Percentiles rank a stretch among this genome's conserved stretches.
phyloP scores from a whole-genome alignment of 1,140 invertebrate genomes.

The Heliothis virescens region DNA sequence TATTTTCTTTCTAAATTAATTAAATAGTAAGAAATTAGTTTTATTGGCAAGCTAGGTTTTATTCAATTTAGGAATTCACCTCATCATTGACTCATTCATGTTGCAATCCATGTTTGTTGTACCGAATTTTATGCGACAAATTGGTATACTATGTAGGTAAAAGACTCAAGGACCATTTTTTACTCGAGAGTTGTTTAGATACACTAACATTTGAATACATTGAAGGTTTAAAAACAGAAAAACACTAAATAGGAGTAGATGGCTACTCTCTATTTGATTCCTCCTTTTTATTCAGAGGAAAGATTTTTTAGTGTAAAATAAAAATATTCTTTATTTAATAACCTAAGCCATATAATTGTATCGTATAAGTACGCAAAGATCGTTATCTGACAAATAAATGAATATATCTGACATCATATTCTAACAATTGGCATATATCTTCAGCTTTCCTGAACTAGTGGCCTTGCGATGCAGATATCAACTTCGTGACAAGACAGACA shows the following conservation, averaged over 20 bases:
- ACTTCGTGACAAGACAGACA: slow-evolving; percentile 12
- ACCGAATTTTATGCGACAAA: slow-evolving; percentile 6
- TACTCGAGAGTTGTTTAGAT: neutral
- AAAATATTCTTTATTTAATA: too few species aligned
- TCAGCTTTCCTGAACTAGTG: slow-evolving; percentile 24
- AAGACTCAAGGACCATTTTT: neutral
- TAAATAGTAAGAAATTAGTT: too few species aligned
- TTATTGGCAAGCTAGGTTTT: too few species aligned
- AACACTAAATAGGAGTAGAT: neutral
- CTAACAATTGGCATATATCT: slow-evolving; percentile 18
- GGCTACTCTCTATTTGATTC: neutral
- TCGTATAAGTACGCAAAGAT: neutral
- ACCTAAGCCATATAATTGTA: too few species aligned
- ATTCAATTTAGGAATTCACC: too few species aligned
- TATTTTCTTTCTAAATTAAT: too few species aligned
- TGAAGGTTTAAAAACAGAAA: slow-evolving; percentile 21
- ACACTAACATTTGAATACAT: slow-evolving; percentile 28
- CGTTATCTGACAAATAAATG: slow-evolving; percentile 16
- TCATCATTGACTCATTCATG: neutral
- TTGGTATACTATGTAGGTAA: neutral
- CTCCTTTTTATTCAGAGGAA: too few species aligned
- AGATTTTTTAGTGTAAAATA: neutral
- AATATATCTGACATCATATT: neutral
- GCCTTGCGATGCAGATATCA: slow-evolving; percentile 18
- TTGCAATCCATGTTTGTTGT: neutral